Percentiles rank a stretch among this genome's conserved stretches.
Evolutionary conservation across 2,888 invertebrate genomes (phyloP).

Genomic region (Hyposoter dolosus): DNA sequence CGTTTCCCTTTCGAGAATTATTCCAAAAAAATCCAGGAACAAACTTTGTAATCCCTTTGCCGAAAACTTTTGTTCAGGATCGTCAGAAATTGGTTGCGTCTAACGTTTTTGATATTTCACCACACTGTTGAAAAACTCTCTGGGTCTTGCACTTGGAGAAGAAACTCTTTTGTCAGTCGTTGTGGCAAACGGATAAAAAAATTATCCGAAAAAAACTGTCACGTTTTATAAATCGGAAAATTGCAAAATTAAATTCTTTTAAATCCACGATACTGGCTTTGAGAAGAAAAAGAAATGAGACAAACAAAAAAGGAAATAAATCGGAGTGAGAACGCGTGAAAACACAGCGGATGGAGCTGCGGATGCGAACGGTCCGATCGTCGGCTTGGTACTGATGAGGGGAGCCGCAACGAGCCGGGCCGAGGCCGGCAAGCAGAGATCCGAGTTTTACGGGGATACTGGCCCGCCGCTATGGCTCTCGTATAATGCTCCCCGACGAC

Average conservation of each 20-base stretch:
- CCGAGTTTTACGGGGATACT: slow-evolving; percentile 66
- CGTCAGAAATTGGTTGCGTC: neutral
- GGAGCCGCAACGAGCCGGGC: slow-evolving; percentile 70
- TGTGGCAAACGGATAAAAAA: neutral
- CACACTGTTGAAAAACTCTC: slow-evolving; percentile 28
- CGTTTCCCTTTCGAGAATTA: neutral
- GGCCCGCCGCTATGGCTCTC: slow-evolving; percentile 64
- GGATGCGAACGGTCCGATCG: slow-evolving; percentile 80
- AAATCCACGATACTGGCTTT: neutral
- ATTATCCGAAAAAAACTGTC: neutral
- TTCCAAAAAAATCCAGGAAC: neutral
- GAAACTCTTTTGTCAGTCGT: slow-evolving; percentile 13
- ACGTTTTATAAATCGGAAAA: neutral
- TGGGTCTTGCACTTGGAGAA: slow-evolving; percentile 9
- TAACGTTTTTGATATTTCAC: slow-evolving; percentile 18
- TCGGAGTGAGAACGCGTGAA: slow-evolving; percentile 33
- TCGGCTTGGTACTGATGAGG: slow-evolving; percentile 82
- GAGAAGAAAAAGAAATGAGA: neutral
- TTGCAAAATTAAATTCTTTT: neutral
- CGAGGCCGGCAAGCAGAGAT: slow-evolving; percentile 69
- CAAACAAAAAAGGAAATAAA: neutral
- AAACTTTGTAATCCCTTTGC: slow-evolving; percentile 39
- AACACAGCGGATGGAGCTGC: slow-evolving; percentile 59
- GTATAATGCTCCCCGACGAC: slow-evolving; percentile 57
- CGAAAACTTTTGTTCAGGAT: neutral